Evolutionary conservation across 2,888 invertebrate genomes (phyloP).

Genomic region (Tenthredo notha): DNA sequence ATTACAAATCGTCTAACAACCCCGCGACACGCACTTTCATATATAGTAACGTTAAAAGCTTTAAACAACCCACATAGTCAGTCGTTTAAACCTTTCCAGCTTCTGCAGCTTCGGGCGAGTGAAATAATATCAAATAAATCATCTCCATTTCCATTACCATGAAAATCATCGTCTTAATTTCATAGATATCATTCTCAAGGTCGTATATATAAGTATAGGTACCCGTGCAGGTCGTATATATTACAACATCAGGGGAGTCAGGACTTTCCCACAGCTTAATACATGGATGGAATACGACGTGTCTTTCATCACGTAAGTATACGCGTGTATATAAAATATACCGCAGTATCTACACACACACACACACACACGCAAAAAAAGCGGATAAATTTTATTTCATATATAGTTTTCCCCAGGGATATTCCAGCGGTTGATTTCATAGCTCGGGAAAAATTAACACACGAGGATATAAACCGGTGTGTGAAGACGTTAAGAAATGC

Average conservation of each 20-base stretch:
- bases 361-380: too few relatives aligned
- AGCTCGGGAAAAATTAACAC: background rate
- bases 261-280: slow-evolving; percentile 17
- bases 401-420: background rate
- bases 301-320: background rate
- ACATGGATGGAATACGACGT: background rate
- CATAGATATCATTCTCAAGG: slow-evolving; percentile 23
- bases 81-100: background rate
- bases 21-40: slow-evolving; percentile 8
- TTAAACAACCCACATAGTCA: background rate
- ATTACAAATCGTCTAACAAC: slow-evolving; percentile 31
- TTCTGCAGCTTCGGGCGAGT: slow-evolving; percentile 21
- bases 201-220: background rate
- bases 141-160: background rate
- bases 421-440: background rate
- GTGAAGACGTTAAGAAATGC: background rate
- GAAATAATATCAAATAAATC: slow-evolving; percentile 30
- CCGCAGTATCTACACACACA: background rate
- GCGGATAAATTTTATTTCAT: too few relatives aligned
- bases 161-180: background rate
- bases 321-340: background rate
- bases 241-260: background rate
- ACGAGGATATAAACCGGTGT: background rate
- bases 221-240: background rate
- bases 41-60: background rate